Base-by-base conservation (phyloP, 1,140 invertebrate genomes). In the Colletes latitarsis region DNA sequence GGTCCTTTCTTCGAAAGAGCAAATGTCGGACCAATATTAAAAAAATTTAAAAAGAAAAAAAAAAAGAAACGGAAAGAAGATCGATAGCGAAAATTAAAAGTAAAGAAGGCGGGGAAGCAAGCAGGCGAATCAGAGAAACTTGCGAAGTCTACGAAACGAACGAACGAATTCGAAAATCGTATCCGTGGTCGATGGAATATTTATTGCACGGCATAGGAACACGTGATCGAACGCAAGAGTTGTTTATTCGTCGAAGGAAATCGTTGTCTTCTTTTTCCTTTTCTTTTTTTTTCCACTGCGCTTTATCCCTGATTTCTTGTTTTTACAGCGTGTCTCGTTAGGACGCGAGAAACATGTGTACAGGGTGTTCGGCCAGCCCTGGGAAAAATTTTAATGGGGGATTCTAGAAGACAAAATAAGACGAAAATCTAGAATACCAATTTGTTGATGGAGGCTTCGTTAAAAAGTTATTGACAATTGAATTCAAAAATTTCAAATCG, bases 11-110 rank as follows among this genome's bases (percentile, higher is more conserved):
- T 82, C 21, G 64, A 78, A 77, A 83, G 55, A 83, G 81, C 81
- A 82, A 82, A 77, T 69, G 80, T 86, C 83, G 88, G 78, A 81
- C 75, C 79, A 89, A 88, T 85, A 82, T 52, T 70, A 62, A 68
- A 55, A 71, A 85, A 53, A 71, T 72, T 66, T 72, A 57, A 55
- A 49, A 69, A 71, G 80, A 77, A 85, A 82, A 60, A 82, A 63
- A 78, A 57, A 70, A 73, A 14, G 30, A 30, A 64, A 52, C 1
- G 6, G 14, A 57, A 64, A 57, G 52, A 21, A 58, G 21, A 81
- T 21, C 9, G 46, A 30, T 46, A 66, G 49, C 15, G 58, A 62
- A 55, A 60, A 17, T 9, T 57, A 19, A 14, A 69, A 12, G 10
- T 53, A 49, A 55, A 46, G n/a, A 58, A 41, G 15, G n/a, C 46